phyloP scores from a whole-genome alignment of 1,140 invertebrate genomes.

The Proctacanthus coquilletti region DNA sequence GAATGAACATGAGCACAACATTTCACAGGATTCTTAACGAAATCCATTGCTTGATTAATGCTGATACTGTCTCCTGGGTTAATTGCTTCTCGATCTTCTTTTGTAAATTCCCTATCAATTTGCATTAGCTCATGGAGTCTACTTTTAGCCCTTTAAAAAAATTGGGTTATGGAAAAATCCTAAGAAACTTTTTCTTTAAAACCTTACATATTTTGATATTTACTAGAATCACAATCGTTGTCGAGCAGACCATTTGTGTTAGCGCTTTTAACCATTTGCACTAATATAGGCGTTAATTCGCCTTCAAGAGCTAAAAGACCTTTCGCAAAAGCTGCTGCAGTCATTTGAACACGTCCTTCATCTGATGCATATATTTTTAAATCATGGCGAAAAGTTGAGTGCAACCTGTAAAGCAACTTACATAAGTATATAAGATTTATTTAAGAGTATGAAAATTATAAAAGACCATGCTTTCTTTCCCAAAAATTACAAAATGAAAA shows the following conservation, averaged over 20 bases:
- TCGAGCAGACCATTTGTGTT: constrained; percentile 97
- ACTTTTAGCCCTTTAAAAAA: constrained; percentile 70
- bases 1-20: constrained; percentile 82
- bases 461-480: not conserved
- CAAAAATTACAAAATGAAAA: not conserved
- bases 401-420: constrained; percentile 58
- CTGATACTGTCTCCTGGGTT: constrained; percentile 82
- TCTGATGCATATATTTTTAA: constrained; percentile 99
- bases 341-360: constrained; percentile 98
- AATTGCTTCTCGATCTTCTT: constrained; percentile 68
- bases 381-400: constrained; percentile 97
- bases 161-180: constrained; percentile 1
- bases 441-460: not conserved
- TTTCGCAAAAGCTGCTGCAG: constrained; percentile 97
- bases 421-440: not conserved
- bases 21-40: constrained; percentile 90
- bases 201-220: constrained; percentile 85
- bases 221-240: constrained; percentile 93
- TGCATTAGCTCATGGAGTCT: constrained; percentile 87
- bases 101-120: constrained; percentile 74
- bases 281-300: constrained; percentile 94
- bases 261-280: constrained; percentile 99
- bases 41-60: constrained; percentile 77
- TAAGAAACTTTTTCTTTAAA: constrained; percentile 30
- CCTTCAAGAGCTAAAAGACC: constrained; percentile 93